A percentile compares a stretch with the other conserved stretches of the same genome.
phyloP scores from a whole-genome alignment of 2,888 invertebrate genomes.

The Drosophila borborema region DNA sequence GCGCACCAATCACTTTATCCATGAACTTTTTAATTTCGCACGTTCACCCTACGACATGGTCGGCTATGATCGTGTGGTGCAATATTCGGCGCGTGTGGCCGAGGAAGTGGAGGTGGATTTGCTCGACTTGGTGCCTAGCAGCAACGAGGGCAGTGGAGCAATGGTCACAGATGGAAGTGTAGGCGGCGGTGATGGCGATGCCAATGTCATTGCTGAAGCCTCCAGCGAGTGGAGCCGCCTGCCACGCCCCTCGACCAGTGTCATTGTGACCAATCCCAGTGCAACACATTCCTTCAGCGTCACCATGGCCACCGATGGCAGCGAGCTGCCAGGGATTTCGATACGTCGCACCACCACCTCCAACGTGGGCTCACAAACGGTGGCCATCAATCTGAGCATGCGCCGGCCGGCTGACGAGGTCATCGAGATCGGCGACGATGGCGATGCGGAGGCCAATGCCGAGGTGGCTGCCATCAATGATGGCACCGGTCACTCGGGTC shows the following conservation, averaged over 20 bases:
- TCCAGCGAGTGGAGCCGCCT: conserved; percentile 34
- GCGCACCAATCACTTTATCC: conserved; percentile 94
- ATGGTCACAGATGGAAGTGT: background rate
- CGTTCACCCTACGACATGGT: conserved; percentile 94
- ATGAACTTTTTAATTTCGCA: conserved; percentile 95
- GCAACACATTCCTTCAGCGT: conserved; percentile 78
- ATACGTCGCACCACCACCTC: conserved; percentile 69
- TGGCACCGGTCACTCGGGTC: conserved; percentile 35
- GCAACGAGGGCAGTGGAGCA: background rate
- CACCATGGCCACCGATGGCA: conserved; percentile 75
- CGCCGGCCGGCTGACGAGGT: conserved; percentile 79
- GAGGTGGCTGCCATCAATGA: conserved; percentile 73
- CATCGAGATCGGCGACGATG: conserved; percentile 78
- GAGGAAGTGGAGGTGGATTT: conserved; percentile 83
- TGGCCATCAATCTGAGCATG: conserved; percentile 83
- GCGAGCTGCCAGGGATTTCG: conserved; percentile 74
- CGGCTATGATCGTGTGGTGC: conserved; percentile 91
- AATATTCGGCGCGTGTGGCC: conserved; percentile 86
- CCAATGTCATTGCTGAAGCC: conserved; percentile 1
- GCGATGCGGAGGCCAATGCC: conserved; percentile 69
- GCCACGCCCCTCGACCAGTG: conserved; percentile 63
- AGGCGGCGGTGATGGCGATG: conserved; percentile 8
- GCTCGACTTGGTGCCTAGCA: conserved; percentile 62
- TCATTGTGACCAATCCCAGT: conserved; percentile 74
- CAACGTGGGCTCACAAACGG: conserved; percentile 70